phyloP scores from a whole-genome alignment of 2,797 vertebrate species.

The Merluccius polli region DNA sequence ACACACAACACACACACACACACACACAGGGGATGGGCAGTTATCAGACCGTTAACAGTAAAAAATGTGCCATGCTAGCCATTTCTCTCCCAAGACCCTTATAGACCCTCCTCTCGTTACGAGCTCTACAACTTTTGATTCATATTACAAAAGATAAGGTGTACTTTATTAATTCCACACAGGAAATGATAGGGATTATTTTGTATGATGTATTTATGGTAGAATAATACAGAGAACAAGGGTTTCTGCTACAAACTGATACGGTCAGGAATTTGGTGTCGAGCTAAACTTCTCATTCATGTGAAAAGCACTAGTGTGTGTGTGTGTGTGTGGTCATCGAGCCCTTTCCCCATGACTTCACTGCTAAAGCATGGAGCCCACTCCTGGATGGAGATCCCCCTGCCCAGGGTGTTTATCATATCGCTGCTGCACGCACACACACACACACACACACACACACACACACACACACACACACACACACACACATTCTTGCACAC shows the following conservation, averaged over 20 bases:
- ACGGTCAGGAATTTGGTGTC: constrained; percentile 20
- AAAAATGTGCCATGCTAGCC: constrained; percentile 26
- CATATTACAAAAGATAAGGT: background rate
- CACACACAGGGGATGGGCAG: background rate
- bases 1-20: background rate
- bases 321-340: constrained; percentile 53
- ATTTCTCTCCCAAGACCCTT: constrained; percentile 10
- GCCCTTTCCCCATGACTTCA: constrained; percentile 77
- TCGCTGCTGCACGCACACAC: constrained; percentile 41
- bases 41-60: constrained; percentile 1
- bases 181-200: background rate
- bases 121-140: constrained; percentile 22
- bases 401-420: constrained; percentile 74
- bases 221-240: constrained; percentile 5
- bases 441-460: constrained; percentile 25
- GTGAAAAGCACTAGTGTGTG: constrained; percentile 41
- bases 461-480: constrained; percentile 28
- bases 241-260: constrained; percentile 8
- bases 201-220: background rate
- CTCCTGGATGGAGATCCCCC: constrained; percentile 76
- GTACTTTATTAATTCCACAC: background rate
- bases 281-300: constrained; percentile 44
- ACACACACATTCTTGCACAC: constrained; percentile 14
- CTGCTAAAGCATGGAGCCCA: constrained; percentile 68
- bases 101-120: constrained; percentile 32